Percentiles rank a stretch among this genome's conserved stretches.
Evolutionary conservation across 2,888 invertebrate species (phyloP).

Genomic region (Cephus spinipes): DNA sequence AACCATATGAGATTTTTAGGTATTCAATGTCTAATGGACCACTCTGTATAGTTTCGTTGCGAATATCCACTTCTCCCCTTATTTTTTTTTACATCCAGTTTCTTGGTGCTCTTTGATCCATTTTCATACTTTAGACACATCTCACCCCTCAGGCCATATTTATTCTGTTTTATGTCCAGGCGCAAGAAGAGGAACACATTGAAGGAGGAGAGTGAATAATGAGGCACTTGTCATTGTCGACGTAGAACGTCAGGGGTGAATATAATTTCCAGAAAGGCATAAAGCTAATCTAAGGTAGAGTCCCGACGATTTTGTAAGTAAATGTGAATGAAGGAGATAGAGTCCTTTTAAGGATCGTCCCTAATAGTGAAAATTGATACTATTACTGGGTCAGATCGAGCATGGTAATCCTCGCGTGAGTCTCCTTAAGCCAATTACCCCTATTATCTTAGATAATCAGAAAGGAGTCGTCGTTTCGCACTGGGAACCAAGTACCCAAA

Average conservation of each 20-base stretch:
- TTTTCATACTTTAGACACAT: neutral
- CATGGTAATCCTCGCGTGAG: neutral
- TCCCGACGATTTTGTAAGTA: neutral
- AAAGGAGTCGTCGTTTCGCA: neutral
- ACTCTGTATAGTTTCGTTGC: too few relatives aligned
- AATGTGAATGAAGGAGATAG: neutral
- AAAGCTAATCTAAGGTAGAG: neutral
- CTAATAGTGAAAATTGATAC: constrained; percentile 1
- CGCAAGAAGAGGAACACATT: neutral
- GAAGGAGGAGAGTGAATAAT: neutral
- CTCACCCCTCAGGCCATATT: neutral
- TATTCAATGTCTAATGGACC: neutral
- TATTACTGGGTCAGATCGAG: neutral
- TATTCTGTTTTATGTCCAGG: neutral
- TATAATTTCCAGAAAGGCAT: neutral
- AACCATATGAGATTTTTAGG: neutral
- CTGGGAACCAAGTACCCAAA: too few relatives aligned
- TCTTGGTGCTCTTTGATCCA: neutral
- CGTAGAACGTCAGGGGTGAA: neutral
- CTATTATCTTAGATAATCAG: constrained; percentile 1
- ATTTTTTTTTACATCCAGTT: neutral
- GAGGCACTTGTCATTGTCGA: neutral
- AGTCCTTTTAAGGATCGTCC: neutral
- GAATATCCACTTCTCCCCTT: neutral
- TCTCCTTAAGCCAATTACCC: neutral